phyloP scores from a whole-genome alignment of 2,113 vertebrate genomes.

The Bothrops jararaca region DNA sequence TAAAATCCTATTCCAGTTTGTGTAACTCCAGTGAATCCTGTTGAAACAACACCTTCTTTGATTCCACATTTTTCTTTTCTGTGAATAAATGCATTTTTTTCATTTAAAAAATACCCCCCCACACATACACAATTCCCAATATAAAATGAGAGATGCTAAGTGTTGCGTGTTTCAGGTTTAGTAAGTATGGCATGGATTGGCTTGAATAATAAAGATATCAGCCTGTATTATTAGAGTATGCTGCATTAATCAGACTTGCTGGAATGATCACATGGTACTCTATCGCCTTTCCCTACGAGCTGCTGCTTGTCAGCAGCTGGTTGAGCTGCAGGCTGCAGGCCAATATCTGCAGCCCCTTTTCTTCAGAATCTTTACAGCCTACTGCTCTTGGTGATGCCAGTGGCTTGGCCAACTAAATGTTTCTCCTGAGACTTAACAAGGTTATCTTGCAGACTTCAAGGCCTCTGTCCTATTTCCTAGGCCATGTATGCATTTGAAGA shows the following conservation, averaged over 20 bases:
- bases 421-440: constrained; percentile 64
- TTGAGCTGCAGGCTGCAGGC: constrained; percentile 78
- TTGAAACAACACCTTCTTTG: not conserved
- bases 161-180: constrained; percentile 20
- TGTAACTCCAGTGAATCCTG: constrained; percentile 30
- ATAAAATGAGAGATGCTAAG: constrained; percentile 31
- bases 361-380: constrained; percentile 67
- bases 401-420: constrained; percentile 71
- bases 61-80: constrained; percentile 29
- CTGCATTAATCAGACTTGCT: constrained; percentile 85
- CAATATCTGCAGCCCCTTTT: constrained; percentile 76
- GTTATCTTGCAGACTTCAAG: constrained; percentile 59
- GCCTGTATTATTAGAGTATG: constrained; percentile 74
- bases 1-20: constrained; percentile 24
- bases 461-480: constrained; percentile 66
- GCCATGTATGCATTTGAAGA: constrained; percentile 85
- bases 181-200: constrained; percentile 56
- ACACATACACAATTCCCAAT: not conserved
- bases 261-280: constrained; percentile 83
- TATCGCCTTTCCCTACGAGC: constrained; percentile 73
- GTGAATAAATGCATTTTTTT: constrained; percentile 15
- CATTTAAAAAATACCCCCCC: not conserved
- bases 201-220: constrained; percentile 64
- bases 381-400: constrained; percentile 66
- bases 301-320: constrained; percentile 79